phyloP scores from a whole-genome alignment of 2,888 invertebrate genomes.

The Zele albiditarsus region DNA sequence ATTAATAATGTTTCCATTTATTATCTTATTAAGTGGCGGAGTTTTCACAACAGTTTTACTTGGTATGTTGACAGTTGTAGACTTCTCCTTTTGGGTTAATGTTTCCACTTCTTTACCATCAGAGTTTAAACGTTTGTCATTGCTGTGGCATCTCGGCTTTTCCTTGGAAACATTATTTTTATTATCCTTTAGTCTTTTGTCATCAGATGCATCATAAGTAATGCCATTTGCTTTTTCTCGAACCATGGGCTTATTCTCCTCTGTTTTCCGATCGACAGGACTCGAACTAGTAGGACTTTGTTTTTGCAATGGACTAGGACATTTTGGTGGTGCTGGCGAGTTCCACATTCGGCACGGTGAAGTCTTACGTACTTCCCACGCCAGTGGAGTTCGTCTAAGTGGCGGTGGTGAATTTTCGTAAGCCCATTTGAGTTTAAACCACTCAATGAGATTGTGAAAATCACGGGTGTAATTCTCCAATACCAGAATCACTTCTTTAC shows the following conservation, averaged over 20 bases:
- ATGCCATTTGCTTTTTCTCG: slow-evolving; percentile 51
- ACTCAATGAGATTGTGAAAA: slow-evolving; percentile 94
- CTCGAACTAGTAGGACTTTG: slow-evolving; percentile 63
- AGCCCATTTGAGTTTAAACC: slow-evolving; percentile 94
- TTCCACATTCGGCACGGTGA: slow-evolving; percentile 72
- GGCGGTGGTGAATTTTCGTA: slow-evolving; percentile 92
- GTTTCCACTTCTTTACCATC: slow-evolving; percentile 54
- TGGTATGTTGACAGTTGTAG: slow-evolving; percentile 52
- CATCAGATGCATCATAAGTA: slow-evolving; percentile 60
- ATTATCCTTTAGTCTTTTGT: slow-evolving; percentile 70
- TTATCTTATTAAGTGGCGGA: slow-evolving; percentile 48
- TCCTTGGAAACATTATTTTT: slow-evolving; percentile 59
- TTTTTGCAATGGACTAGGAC: slow-evolving; percentile 72
- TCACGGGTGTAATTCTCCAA: slow-evolving; percentile 95
- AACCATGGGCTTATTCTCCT: slow-evolving; percentile 65
- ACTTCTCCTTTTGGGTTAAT: slow-evolving; percentile 57
- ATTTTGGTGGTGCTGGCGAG: slow-evolving; percentile 60
- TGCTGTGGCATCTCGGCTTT: slow-evolving; percentile 52
- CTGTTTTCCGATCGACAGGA: slow-evolving; percentile 70
- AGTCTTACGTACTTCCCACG: slow-evolving; percentile 97
- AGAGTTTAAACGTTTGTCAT: slow-evolving; percentile 57
- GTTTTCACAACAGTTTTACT: slow-evolving; percentile 59
- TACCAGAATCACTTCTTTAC: slow-evolving; percentile 96
- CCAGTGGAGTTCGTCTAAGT: slow-evolving; percentile 89
- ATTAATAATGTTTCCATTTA: slow-evolving; percentile 38